Base-by-base conservation (phyloP, 2,113 vertebrate genomes). In the Muscicapa adusta region DNA sequence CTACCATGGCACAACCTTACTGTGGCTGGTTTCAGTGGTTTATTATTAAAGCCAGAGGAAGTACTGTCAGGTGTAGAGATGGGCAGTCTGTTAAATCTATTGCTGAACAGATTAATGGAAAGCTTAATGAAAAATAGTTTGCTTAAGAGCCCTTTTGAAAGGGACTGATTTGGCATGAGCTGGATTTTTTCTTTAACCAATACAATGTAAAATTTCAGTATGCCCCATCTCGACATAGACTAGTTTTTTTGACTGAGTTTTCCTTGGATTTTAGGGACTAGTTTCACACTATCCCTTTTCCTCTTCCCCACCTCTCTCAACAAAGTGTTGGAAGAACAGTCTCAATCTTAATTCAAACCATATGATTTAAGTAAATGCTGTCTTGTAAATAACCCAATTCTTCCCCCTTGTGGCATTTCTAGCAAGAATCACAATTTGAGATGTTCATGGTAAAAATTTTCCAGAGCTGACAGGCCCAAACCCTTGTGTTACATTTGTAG, bases 371-470 rank as follows among this genome's bases (percentile, higher is more conserved):
- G 48, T 12, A 22, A 91, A 74, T 33, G 14, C 19, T 56, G 73
- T 53, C 65, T 43, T 89, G 19, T 63, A 84, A 91, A 71, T 57
- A 89, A 95, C 26, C 71, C 38, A 22, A 75, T 94, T 94, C 77
- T 97, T 94, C 80, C 80, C 84, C 80, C 77, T 95, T 84, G 91
- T 92, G 95, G 91, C 71, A 89, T 65, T 91, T 87, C 73, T 65
- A 61, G 63, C 57, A 79, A 80, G 72, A 89, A 47, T 54, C 66
- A 65, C 34, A 22, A 24, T n/a, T 57, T 42, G 8, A 72, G 68
- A 45, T 45, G n/a, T 42, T 90, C 77, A 51, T 7, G 2, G 40
- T 25, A 91, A 88, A 61, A 50, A 61, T 51, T 85, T 66, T 34
- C 9, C 40, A 84, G 78, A 70, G 15, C 36, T 9, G 3, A 43